Evolutionary conservation across 2,888 invertebrate genomes (phyloP).

Genomic region (Pterostichus niger): DNA sequence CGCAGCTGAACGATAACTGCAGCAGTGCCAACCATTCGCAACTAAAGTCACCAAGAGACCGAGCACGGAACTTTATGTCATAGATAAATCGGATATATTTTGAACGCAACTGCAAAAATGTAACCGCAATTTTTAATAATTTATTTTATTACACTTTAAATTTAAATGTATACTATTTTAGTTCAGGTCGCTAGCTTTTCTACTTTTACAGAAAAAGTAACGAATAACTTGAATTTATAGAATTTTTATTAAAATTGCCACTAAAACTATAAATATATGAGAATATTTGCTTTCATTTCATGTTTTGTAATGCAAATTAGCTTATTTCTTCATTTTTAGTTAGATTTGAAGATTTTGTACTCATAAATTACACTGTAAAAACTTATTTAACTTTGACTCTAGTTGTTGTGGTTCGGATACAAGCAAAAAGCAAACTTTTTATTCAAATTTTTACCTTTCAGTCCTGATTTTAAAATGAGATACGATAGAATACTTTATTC

Average conservation of each 20-base stretch:
- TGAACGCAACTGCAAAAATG: slow-evolving; percentile 36
- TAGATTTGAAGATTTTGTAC: no score
- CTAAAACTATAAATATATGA: not conserved
- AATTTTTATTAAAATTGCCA: slow-evolving; percentile 29
- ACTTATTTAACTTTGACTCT: no score
- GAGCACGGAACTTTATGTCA: slow-evolving; percentile 31
- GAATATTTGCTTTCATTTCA: not conserved
- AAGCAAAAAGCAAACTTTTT: no score
- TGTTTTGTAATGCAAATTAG: not conserved
- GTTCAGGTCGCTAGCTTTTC: not conserved
- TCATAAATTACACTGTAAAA: no score
- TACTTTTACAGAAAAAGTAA: not conserved
- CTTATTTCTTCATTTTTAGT: no score
- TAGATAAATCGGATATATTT: slow-evolving; percentile 41
- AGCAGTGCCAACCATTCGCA: slow-evolving; percentile 39
- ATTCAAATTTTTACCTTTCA: no score
- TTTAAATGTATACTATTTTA: slow-evolving; percentile 31
- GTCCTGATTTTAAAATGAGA: no score
- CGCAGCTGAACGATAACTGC: slow-evolving; percentile 30
- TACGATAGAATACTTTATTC: no score
- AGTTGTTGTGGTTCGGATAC: no score
- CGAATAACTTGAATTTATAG: not conserved
- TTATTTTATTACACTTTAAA: slow-evolving; percentile 46
- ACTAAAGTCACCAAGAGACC: slow-evolving; percentile 36
- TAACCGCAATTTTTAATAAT: slow-evolving; percentile 46